A percentile compares a stretch with the other conserved stretches of the same genome.
phyloP scores from a whole-genome alignment of 1,140 invertebrate species.

The Phthorimaea operculella region DNA sequence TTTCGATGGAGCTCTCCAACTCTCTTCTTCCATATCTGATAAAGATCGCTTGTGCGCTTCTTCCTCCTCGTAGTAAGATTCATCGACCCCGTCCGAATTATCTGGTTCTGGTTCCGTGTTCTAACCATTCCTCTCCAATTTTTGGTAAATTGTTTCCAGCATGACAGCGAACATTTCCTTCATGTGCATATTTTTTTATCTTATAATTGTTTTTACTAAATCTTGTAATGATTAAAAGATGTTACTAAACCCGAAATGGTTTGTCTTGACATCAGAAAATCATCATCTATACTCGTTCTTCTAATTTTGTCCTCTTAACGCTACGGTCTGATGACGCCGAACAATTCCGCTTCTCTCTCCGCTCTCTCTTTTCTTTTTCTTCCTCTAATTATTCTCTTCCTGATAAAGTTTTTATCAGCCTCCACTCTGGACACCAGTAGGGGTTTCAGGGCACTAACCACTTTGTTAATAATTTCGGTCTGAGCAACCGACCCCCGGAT shows the following conservation, averaged over 20 bases:
- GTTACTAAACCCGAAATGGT: too few relatives aligned
- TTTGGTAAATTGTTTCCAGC: neutral
- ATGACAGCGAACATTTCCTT: neutral
- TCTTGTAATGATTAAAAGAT: too few relatives aligned
- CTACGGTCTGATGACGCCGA: too few relatives aligned
- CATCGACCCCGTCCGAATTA: neutral
- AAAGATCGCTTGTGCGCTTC: neutral
- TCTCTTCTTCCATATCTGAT: neutral
- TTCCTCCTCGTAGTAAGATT: neutral
- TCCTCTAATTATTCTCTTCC: too few relatives aligned
- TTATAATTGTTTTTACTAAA: neutral
- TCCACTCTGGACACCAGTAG: neutral
- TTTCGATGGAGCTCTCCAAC: neutral
- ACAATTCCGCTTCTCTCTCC: too few relatives aligned
- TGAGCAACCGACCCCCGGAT: constrained; percentile 17
- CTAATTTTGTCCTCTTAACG: too few relatives aligned
- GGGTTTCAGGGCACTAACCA: neutral
- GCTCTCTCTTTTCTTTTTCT: too few relatives aligned
- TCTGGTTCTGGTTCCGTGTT: neutral
- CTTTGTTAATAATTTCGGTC: neutral
- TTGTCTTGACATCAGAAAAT: too few relatives aligned
- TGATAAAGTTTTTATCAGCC: too few relatives aligned
- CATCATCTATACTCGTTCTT: too few relatives aligned
- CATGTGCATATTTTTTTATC: neutral
- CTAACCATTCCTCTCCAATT: neutral